Base-by-base conservation (phyloP, 2,113 vertebrate genomes). In the Lampris incognitus region DNA sequence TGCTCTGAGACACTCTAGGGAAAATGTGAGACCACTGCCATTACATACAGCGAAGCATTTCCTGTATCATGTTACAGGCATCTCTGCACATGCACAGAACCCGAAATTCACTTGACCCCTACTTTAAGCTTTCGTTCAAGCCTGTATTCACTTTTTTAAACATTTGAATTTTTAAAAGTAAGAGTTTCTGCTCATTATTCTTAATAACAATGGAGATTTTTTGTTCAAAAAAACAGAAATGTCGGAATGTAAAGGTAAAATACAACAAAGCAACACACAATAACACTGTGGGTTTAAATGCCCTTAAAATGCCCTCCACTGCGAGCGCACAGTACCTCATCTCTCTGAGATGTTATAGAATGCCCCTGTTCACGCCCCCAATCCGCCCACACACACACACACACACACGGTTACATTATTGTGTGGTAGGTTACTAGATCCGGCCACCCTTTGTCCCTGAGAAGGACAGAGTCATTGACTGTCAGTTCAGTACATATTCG, bases 331-430 rank as follows among this genome's bases (percentile, higher is more conserved):
- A 72, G 83, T 63, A 89, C 37, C 58, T 82, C 76, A 83, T 83
- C 63, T 87, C 82, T 5, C 82, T n/a, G 2, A 78, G 83, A 84
- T 59, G 9, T 87, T 24, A 62, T n/a, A 24, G 24, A 24, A 24
- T 24, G 24, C 24, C 24, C 24, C 24, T 24, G 24, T 24, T 24
- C 24, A 24, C 24, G 24, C 24, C 24, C 24, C 24, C 24, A 24
- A 24, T n/a, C 9, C 3, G 38, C 9, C 36, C 7, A 59, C 57
- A 62, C 40, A 62, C 87, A 86, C 70, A 38, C 13, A 65, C 55
- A 75, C 54, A 5, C 24, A 8, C 62, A 39, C 66, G 39, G 10
- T 37, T 1, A 4, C 13, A 70, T 38, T 40, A 11, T 24, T 24
- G 24, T 24, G 24, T 24, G 24, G 24, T 24, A 24, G 24, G 24